phyloP scores from a whole-genome alignment of 2,888 invertebrate species.

The Neocrepidodera transversa region DNA sequence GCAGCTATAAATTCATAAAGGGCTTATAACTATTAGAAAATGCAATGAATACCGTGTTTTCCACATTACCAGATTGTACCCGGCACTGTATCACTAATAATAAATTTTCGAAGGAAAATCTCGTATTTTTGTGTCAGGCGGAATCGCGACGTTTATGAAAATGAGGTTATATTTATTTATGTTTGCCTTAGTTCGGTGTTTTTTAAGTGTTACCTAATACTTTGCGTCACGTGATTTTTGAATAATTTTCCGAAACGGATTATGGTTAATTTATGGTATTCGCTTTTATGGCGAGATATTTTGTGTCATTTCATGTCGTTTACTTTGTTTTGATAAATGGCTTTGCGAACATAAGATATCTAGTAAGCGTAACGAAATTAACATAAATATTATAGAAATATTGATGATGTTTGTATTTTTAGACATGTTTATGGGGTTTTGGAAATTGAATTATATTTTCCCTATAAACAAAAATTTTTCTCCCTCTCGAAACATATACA shows the following conservation, averaged over 20 bases:
- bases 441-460: too few species aligned
- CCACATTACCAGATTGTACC: constrained; percentile 26
- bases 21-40: constrained; percentile 14
- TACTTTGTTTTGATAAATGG: neutral
- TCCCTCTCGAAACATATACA: too few species aligned
- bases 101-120: constrained; percentile 26
- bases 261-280: constrained; percentile 22
- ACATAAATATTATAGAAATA: neutral
- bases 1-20: constrained; percentile 4
- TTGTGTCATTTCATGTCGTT: constrained; percentile 18
- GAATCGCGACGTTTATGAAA: constrained; percentile 38
- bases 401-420: too few species aligned
- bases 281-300: constrained; percentile 18
- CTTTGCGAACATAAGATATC: constrained; percentile 5
- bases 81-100: constrained; percentile 29
- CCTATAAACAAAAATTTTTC: too few species aligned
- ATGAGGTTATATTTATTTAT: constrained; percentile 38
- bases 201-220: constrained; percentile 34
- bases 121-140: constrained; percentile 26
- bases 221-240: constrained; percentile 27
- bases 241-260: constrained; percentile 23
- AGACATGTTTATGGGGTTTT: too few species aligned
- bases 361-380: neutral
- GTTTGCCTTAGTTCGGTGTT: constrained; percentile 27
- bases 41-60: constrained; percentile 18